phyloP scores from a whole-genome alignment of 2,113 vertebrate genomes.

The Glareola pratincola region DNA sequence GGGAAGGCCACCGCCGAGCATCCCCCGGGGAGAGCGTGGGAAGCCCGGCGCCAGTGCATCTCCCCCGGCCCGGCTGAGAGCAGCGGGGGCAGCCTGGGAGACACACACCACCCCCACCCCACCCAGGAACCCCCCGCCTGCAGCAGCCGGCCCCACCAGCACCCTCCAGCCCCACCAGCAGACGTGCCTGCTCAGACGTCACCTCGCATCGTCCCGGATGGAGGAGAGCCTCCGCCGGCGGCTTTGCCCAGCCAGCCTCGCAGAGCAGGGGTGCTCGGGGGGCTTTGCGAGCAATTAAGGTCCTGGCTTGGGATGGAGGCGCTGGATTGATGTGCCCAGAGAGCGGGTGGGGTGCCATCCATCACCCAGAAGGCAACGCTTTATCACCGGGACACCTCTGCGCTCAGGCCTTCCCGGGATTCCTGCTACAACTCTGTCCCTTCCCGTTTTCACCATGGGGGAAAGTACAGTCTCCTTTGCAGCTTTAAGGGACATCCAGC shows the following conservation, averaged over 20 bases:
- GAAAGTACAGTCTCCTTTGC: background rate
- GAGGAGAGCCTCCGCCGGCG: fast-evolving
- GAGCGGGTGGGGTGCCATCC: background rate
- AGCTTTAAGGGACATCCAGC: background rate
- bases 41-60: background rate
- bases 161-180: background rate
- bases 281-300: background rate
- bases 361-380: background rate
- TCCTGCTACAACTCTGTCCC: background rate
- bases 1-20: background rate
- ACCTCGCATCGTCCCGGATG: background rate
- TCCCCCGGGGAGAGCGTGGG: background rate
- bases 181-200: background rate
- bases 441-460: background rate
- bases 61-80: background rate
- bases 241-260: background rate
- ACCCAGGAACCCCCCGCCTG: fast-evolving
- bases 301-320: background rate
- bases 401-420: background rate
- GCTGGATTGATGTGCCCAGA: background rate
- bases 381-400: background rate
- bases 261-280: background rate
- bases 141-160: background rate
- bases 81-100: background rate
- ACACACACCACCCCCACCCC: too few species aligned